These are phyloP conservation scores for Antennarius maculatus DNA, from an alignment of 2,797 vertebrate genomes.

Conservation along the genomic window DNA sequence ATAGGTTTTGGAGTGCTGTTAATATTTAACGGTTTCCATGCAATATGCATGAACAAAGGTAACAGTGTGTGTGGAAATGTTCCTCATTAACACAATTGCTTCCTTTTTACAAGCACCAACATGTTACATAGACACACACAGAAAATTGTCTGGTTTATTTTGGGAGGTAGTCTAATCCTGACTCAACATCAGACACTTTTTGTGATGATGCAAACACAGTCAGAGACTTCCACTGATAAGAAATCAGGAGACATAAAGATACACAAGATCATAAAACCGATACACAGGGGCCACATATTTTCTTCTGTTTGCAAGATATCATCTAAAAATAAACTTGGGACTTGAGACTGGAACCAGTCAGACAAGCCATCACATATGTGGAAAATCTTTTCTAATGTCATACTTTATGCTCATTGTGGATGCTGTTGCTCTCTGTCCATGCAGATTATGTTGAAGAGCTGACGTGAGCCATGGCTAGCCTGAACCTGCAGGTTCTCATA, in stretches of 20 bases:
- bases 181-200: slow-evolving; percentile 6
- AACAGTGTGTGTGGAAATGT: slow-evolving; percentile 64
- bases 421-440: not conserved
- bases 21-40: slow-evolving; percentile 75
- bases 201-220: slow-evolving; percentile 15
- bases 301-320: not conserved
- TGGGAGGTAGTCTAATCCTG: not conserved
- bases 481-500: slow-evolving; percentile 71
- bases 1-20: slow-evolving; percentile 72
- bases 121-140: slow-evolving; percentile 26
- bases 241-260: too few species aligned
- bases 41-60: slow-evolving; percentile 73
- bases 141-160: slow-evolving; percentile 2
- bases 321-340: too few species aligned
- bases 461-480: slow-evolving; percentile 79
- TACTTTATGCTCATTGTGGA: not conserved
- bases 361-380: too few species aligned
- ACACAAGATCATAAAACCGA: slow-evolving; percentile 2
- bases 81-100: slow-evolving; percentile 64
- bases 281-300: not conserved
- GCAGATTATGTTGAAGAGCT: slow-evolving; percentile 76
- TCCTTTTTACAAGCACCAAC: slow-evolving; percentile 54
- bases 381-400: not conserved
- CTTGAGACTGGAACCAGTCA: too few species aligned
- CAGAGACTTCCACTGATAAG: slow-evolving; percentile 19